Base-by-base conservation (phyloP, 2,113 vertebrate genomes). In the Sclerurus mexicanus region DNA sequence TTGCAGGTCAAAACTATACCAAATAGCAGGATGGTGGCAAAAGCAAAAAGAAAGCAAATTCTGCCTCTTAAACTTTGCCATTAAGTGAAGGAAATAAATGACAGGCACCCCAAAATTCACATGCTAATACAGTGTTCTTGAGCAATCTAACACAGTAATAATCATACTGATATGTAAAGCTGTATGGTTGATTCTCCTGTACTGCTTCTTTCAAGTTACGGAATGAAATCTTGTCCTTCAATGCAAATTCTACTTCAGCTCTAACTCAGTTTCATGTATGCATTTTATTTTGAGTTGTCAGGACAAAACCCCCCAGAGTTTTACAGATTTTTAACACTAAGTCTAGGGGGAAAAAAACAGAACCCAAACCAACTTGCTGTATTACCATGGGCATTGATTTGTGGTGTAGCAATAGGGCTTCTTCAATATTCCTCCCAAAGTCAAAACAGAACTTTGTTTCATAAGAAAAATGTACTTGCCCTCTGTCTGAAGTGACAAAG, bases 1-100 rank as follows among this genome's bases (percentile, higher is more conserved):
- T 52, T 85, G 50, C 55, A 77, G 59, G 63, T 91, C 87, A 93
- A 91, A 93, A 77, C 50, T 59, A 53, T 28, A 79, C 31, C 47
- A 84, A 88, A 94, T 5, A 77, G 67, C 30, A 73, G 17, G n/a
- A 83, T 12, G 4, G 42, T 55, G 47, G 69, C 1, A 6, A 77
- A 18, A 94, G 14, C 47, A 82, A 78, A 53, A 64, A 40, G 46
- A 76, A 75, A 76, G 44, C 0, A 0, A 37, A 53, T 67, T 87
- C 42, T 79, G 20, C n/a, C 33, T 81, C 72, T 71, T 80, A 31
- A 60, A 69, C 23, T 66, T 47, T 71, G 39, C 12, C 47, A 75
- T 72, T 74, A 80, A 55, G 37, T 37, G 28, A 79, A 86, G 42
- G 14, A 71, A 92, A 84, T 20, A 78, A 78, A 58, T 15, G 15